Evolutionary conservation across 23 tunicate genomes (phyloP).

Genomic region (Ciona savignyi): DNA sequence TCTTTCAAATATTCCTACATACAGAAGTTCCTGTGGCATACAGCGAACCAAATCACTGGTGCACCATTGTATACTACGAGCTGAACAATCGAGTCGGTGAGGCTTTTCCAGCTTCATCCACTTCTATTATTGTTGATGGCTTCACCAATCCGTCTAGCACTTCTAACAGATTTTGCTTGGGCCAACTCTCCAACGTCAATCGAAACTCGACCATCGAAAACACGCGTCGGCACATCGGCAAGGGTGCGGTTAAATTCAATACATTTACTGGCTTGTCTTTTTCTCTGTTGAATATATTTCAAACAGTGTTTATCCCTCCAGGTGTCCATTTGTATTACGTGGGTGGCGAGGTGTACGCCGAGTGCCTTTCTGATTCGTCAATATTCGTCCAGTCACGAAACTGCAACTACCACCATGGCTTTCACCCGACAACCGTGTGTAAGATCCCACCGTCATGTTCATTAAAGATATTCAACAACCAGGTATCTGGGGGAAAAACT

Average conservation of each 20-base stretch:
- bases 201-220: slow-evolving; percentile 96
- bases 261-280: too few species aligned
- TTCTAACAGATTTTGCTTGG: slow-evolving; percentile 87
- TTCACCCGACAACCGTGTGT: too few species aligned
- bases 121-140: slow-evolving; percentile 91
- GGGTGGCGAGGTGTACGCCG: slow-evolving; percentile 99
- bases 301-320: too few species aligned
- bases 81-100: slow-evolving; percentile 98
- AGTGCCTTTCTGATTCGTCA: slow-evolving; percentile 98
- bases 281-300: too few species aligned
- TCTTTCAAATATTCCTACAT: too few species aligned
- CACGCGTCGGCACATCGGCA: slow-evolving; percentile 94
- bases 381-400: too few species aligned
- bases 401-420: too few species aligned
- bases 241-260: too few species aligned
- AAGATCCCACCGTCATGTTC: slow-evolving; percentile 95
- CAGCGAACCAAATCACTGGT: slow-evolving; percentile 98
- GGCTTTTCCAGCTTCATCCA: slow-evolving; percentile 56
- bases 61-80: slow-evolving; percentile 94
- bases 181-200: slow-evolving; percentile 92
- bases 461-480: slow-evolving; percentile 97
- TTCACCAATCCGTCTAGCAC: slow-evolving; percentile 95
- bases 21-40: slow-evolving; percentile 86
- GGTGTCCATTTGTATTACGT: slow-evolving; percentile 97
- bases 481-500: too few species aligned